Evolutionary conservation across 2,888 invertebrate genomes (phyloP).

Genomic region (Drosophila histrio): DNA sequence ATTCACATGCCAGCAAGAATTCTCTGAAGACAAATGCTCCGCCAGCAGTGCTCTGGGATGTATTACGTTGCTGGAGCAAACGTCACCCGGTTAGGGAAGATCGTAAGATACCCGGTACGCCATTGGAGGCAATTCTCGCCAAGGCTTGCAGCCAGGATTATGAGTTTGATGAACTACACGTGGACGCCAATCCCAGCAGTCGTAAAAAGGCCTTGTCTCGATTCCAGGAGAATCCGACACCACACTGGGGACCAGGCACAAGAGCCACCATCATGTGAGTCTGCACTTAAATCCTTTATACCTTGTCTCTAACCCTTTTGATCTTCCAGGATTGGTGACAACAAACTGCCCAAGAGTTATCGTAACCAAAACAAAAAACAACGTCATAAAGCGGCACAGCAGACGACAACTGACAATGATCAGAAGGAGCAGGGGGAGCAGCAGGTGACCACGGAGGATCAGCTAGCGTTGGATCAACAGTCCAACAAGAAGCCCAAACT

Average conservation of each 20-base stretch:
- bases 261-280: constrained; percentile 90
- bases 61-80: constrained; percentile 92
- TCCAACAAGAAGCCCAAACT: constrained; percentile 70
- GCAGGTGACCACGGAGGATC: not conserved
- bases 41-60: constrained; percentile 93
- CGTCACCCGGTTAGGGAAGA: constrained; percentile 88
- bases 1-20: constrained; percentile 94
- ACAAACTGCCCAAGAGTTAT: constrained; percentile 86
- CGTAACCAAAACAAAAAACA: constrained; percentile 89
- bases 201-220: constrained; percentile 89
- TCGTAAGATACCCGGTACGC: constrained; percentile 85
- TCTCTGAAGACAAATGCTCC: constrained; percentile 98
- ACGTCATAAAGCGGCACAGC: constrained; percentile 50
- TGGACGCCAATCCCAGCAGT: constrained; percentile 92
- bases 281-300: not conserved
- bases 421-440: not conserved
- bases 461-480: constrained; percentile 13
- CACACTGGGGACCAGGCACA: constrained; percentile 96
- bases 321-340: constrained; percentile 86
- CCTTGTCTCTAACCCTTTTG: not conserved
- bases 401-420: not conserved
- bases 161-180: constrained; percentile 84
- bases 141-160: constrained; percentile 85
- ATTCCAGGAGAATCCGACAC: constrained; percentile 94
- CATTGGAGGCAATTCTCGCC: constrained; percentile 85